Conservation (phyloP, 2,113 vertebrate genomes). For the Trematocara variabile region DNA sequence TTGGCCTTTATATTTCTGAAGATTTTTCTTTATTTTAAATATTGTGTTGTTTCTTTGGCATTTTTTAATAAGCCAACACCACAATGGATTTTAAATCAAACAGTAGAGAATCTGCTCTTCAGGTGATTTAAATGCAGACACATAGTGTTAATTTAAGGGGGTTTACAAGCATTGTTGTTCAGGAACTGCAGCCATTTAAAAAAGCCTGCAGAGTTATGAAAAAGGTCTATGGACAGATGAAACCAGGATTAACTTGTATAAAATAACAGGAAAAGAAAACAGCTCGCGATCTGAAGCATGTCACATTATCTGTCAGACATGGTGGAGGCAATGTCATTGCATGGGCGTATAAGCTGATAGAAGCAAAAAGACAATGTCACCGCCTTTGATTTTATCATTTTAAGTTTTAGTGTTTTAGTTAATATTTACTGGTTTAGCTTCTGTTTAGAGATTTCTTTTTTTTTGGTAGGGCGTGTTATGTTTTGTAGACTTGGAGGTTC, state of each 20-base stretch:
- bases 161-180: not conserved
- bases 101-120: not conserved
- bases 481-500: not conserved
- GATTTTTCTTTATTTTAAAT: not conserved
- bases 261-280: not conserved
- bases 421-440: not conserved
- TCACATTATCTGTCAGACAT: not conserved
- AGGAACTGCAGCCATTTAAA: not conserved
- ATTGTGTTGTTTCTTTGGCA: not conserved
- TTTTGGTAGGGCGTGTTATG: not conserved
- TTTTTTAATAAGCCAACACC: not conserved
- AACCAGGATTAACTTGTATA: not conserved
- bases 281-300: not conserved
- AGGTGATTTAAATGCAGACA: not conserved
- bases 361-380: not conserved
- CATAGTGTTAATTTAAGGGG: not conserved
- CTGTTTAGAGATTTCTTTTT: not conserved
- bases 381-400: not conserved
- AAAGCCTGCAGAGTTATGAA: not conserved
- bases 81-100: not conserved
- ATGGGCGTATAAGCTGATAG: not conserved
- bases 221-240: not conserved
- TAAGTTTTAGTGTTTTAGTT: not conserved
- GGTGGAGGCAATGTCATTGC: not conserved
- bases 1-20: not conserved